Base-by-base conservation (phyloP, 1,140 invertebrate species). In the Chrysopa pallens region DNA sequence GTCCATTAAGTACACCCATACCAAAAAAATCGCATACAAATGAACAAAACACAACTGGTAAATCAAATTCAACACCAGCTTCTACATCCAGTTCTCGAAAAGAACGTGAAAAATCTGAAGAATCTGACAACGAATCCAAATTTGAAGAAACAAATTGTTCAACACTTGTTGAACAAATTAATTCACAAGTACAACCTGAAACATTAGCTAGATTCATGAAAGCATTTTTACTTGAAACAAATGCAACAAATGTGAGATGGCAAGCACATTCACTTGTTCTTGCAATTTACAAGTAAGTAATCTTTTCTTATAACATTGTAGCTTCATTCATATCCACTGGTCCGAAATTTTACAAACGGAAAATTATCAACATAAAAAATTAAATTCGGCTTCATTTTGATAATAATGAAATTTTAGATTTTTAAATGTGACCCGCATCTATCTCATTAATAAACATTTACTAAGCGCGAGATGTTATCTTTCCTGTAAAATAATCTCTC, bases 211-310 rank as follows among this genome's bases (percentile, higher is more conserved):
- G 82, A 53, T 96, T 97, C 52, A 76, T 97, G 11, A 75, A 84
- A 46, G 84, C 84, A 1, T 96, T 95, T 64, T 65, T 96, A 9
- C 62, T 97, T 36, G 91, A 96, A 62, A 93, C 90, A 0, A 95
- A 96, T 58, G 81, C 84, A 6, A 90, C 86, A 0, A 79, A 81
- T 40, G 80, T 95, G 5, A 77, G 94, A 45, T 96, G 92, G 91
- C 90, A 95, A 65, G 89, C 89, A 0, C 94, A 98, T 61, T 78
- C 82, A 0, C 64, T 93, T 5, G 67, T 90, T 13, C 67, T 86
- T n/a, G 78, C 85, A 6, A 76, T 91, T 50, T 89, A 83, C 54
- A 86, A 86, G 72, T 77, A 69, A 67, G 74, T 58, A 3, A 23
- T 23, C 2, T n/a, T n/a, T n/a, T n/a, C n/a, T n/a, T n/a, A n/a